These are phyloP conservation scores for Mesochorus sp. DNA, from an alignment of 2,888 invertebrate genomes.

Conservation along the genomic window DNA sequence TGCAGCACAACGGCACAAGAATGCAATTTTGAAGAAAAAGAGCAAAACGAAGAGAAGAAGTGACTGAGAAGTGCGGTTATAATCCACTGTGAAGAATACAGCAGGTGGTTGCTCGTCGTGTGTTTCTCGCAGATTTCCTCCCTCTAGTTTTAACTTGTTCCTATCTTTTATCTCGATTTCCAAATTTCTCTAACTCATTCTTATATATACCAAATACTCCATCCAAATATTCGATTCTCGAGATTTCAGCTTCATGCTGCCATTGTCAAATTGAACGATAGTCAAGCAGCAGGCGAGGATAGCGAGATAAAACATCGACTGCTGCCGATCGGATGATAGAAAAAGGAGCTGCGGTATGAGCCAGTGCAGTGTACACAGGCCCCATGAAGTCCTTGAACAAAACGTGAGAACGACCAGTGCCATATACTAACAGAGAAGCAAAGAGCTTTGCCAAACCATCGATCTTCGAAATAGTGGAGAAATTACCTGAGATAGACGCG, in stretches of 20 bases:
- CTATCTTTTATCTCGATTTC: constrained; percentile 10
- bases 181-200: neutral
- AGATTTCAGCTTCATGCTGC: constrained; percentile 30
- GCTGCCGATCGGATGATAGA: neutral
- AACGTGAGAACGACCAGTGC: constrained; percentile 20
- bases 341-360: constrained; percentile 10
- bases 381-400: constrained; percentile 7
- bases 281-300: constrained; percentile 32
- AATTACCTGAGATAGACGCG: constrained; percentile 62
- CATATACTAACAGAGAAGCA: constrained; percentile 4
- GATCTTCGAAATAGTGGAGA: constrained; percentile 61
- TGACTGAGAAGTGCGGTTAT: constrained; percentile 23
- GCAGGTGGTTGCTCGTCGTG: constrained; percentile 56
- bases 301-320: constrained; percentile 26
- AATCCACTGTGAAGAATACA: constrained; percentile 36
- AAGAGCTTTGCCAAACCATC: constrained; percentile 61
- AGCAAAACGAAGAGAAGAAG: neutral
- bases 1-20: constrained; percentile 9
- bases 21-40: neutral
- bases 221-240: constrained; percentile 53
- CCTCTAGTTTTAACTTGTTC: constrained; percentile 29
- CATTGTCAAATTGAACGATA: constrained; percentile 41
- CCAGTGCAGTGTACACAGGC: constrained; percentile 15
- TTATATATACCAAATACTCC: constrained; percentile 4
- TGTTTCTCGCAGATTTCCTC: constrained; percentile 8